These are phyloP conservation scores for Otolemur crassicaudatus DNA, from an alignment of 2,797 vertebrate genomes.

Conservation along the genomic window DNA sequence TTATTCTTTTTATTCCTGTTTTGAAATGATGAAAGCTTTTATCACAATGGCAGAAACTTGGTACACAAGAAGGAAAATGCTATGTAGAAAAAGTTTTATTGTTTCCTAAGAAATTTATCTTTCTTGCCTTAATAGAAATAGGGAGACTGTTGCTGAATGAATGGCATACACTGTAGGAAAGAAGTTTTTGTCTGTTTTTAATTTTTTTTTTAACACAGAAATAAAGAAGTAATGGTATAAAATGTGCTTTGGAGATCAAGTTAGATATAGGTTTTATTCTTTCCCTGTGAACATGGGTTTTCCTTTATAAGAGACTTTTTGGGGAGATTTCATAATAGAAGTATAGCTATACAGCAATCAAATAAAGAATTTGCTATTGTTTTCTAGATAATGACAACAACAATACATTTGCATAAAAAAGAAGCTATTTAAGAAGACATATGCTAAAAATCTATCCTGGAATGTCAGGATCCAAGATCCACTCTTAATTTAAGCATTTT, in stretches of 20 bases:
- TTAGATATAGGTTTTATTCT: neutral
- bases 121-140: neutral
- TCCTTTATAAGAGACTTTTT: neutral
- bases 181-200: neutral
- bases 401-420: neutral
- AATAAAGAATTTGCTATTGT: neutral
- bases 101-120: neutral
- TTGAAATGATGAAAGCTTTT: neutral
- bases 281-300: neutral
- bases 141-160: neutral
- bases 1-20: neutral
- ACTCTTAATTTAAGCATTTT: neutral
- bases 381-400: neutral
- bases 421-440: neutral
- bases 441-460: neutral
- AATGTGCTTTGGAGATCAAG: neutral
- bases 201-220: neutral
- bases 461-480: neutral
- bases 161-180: neutral
- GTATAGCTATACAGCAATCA: neutral
- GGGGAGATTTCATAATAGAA: neutral
- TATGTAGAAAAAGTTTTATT: neutral
- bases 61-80: neutral
- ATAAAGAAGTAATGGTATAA: neutral
- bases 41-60: neutral